Evolutionary conservation across 2,113 vertebrate species (phyloP), one percentile per base, ranked within the genome.

Genomic region (Nymphicus hollandicus): DNA sequence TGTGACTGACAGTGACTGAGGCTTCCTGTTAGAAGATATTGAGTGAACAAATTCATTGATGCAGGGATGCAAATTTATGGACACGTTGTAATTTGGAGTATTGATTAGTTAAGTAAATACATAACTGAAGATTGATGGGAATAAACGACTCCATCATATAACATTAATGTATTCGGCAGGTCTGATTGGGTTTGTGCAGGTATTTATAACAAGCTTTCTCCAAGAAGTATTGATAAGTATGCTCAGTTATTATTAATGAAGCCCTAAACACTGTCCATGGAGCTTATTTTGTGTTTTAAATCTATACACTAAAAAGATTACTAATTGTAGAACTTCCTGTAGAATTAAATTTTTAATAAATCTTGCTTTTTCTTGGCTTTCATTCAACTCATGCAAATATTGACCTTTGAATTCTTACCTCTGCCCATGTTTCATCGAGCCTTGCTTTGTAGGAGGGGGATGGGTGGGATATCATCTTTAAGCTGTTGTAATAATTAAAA

Each of bases 401-500:
- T 97, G 97, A 97, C 97, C 97, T 98, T 98, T 93, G 85, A 92
- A 72, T 96, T 89, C 93, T 96, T 93, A 64, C 71, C 56, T 31
- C 86, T 81, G 39, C 70, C 52, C 65, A 9, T 28, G 80, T 85
- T 81, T 61, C 86, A 83, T 17, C 88, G 81, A 86, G 69, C 76
- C 41, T 76, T 66, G 16, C 71, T 86, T 47, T 73, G 76, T 85
- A 73, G 52, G 35, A 5, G 22, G 33, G 23, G 41, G 25, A 83
- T 28, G 50, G 19, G 56, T 29, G 39, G 70, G 41, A 52, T 94
- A 84, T 86, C 65, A 77, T 60, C 64, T 78, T 86, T 55, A 91
- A 77, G 70, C 84, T 91, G 66, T 90, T 94, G 86, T 95, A 87
- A 91, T 91, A 93, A 95, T 92, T 95, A 92, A 94, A 96, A 96